Base-by-base conservation (phyloP, 1,140 invertebrate genomes). In the Pteromalus puparum region DNA sequence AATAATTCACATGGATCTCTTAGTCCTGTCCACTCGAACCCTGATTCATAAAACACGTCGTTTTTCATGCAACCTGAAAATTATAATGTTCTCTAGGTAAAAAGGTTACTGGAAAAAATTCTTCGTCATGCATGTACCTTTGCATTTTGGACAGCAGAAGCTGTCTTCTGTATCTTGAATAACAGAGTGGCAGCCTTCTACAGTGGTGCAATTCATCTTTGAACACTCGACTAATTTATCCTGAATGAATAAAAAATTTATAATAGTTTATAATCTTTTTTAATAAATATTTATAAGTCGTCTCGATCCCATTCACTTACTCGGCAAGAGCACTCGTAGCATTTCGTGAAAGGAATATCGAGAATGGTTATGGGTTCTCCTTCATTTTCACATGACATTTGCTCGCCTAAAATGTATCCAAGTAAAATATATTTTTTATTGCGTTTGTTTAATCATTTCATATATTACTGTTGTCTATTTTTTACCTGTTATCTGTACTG, bases 61-160 rank as follows among this genome's bases (percentile, higher is more conserved):
- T 96, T 95, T 89, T 95, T 95, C 78, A 94, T 93, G 91, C 97
- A 98, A 21, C 97, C 97, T 97, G 88, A 5, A 89, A 75, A n/a
- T 38, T 34, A 42, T 4, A n/a, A 24, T 42, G 6, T 42, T 42
- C 6, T 5, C 6, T 34, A 46, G 34, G 2, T 4, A 26, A 24
- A 42, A 42, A 42, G 18, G 34, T 5, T 21, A 7, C 13, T 42
- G 7, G 18, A n/a, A 24, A 38, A 67, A 81, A 38, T 26, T 26
- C 38, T 4, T 78, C 12, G 30, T 42, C 24, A 5, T 24, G 24
- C 76, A 15, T 74, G 15, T 92, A 96, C 96, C 96, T 95, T 95
- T 96, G 86, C 96, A 96, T 88, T 93, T 93, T 82, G 93, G 92
- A 89, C 96, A 96, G 88, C 96, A 96, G 53, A 94, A 93, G 81